Evolutionary conservation across 1,140 invertebrate species (phyloP).

Genomic region (Hermetia illucens): DNA sequence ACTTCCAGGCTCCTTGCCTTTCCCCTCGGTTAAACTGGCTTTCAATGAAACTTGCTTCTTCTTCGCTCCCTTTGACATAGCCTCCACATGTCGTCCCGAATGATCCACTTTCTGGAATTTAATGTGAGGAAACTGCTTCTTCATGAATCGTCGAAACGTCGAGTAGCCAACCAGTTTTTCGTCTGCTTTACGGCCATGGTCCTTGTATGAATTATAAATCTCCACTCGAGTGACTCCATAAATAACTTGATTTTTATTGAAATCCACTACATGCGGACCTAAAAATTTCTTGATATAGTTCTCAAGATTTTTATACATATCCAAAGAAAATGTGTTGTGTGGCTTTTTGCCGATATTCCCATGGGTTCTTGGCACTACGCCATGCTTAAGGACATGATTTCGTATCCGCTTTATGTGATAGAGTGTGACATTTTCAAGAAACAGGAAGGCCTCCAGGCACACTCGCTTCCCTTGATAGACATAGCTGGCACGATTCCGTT

Average conservation of each 20-base stretch:
- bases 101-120: conserved; percentile 38
- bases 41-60: too few species aligned
- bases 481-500: conserved; percentile 55
- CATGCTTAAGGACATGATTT: conserved; percentile 63
- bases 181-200: conserved; percentile 39
- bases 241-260: conserved; percentile 12
- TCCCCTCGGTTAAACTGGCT: too few species aligned
- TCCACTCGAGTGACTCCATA: conserved; percentile 57
- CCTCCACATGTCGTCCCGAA: background rate
- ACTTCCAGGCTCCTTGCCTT: too few species aligned
- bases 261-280: conserved; percentile 40
- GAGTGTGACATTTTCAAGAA: conserved; percentile 65
- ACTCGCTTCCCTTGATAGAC: conserved; percentile 61
- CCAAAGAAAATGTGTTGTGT: conserved; percentile 65
- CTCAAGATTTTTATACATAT: conserved; percentile 61
- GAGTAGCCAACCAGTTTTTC: conserved; percentile 65
- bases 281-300: conserved; percentile 59
- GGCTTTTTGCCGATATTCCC: conserved; percentile 67
- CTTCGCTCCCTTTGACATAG: too few species aligned
- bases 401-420: conserved; percentile 64
- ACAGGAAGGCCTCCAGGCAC: conserved; percentile 63
- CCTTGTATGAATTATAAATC: conserved; percentile 54
- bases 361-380: conserved; percentile 58
- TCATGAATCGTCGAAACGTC: conserved; percentile 64
- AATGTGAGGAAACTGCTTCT: conserved; percentile 63